Base-by-base conservation (phyloP, 2,888 invertebrate genomes). In the Rotaria sp. region DNA sequence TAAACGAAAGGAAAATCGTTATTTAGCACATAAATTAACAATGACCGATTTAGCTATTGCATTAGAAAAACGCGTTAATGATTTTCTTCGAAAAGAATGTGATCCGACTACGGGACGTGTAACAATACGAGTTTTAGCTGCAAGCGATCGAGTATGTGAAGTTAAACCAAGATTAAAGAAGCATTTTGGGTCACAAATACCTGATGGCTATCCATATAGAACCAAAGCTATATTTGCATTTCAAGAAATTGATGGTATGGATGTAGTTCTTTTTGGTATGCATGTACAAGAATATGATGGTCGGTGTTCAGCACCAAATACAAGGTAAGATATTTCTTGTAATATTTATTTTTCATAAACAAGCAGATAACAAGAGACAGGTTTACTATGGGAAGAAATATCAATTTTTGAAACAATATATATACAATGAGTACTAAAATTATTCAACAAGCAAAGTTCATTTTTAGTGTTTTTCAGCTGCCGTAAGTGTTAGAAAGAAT, bases 211-310 rank as follows among this genome's bases (percentile, higher is more conserved):
- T 92, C 97, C 98, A 13, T 99, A 97, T 92, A 93, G 96, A 88
- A 96, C 99, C 88, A 99, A 99, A 93, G 98, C 99, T 24, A 93
- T 99, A 88, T 99, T 99, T 93, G 99, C 99, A 87, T 99, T 99
- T 92, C 98, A 99, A 92, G 97, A 99, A 90, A 95, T 99, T 86
- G 97, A 99, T 91, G 98, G 98, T 84, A 94, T 95, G 84, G 99
- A 99, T 92, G 96, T 99, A 24, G 99, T 98, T 92, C 98, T 99
- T 93, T 99, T 99, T 92, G 99, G 99, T 88, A 97, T 99, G 96
- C 99, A 99, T 92, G 99, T 99, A 45, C 99, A 99, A 93, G 99
- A 99, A 92, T 99, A 99, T 92, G 98, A 98, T 50, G 97, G 97
- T 85, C 96, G 97, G 90, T 96, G 96, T 92, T 95, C 96, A 24